These are phyloP conservation scores for Urocynchramus pylzowi DNA, from an alignment of 2,113 vertebrate genomes.

Conservation along the genomic window DNA sequence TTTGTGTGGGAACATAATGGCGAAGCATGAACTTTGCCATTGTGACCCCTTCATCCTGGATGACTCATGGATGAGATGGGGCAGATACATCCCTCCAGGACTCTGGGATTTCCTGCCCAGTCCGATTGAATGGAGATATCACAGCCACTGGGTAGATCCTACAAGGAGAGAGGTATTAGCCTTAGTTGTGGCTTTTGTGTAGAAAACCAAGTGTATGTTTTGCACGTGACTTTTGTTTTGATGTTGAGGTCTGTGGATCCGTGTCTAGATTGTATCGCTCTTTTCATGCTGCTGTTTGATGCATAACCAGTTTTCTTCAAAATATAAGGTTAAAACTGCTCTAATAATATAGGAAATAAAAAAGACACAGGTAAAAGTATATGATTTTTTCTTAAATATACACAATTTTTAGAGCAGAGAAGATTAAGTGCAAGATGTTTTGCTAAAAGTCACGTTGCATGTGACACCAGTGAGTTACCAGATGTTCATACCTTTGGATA, in stretches of 20 bases:
- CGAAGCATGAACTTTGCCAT: not conserved
- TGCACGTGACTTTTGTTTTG: not conserved
- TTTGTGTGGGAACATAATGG: not conserved
- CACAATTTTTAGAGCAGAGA: not conserved
- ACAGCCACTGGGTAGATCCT: not conserved
- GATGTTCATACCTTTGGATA: not conserved
- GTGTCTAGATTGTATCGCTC: not conserved
- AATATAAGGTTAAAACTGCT: not conserved
- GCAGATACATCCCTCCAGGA: not conserved
- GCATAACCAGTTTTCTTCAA: not conserved
- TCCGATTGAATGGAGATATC: fast-evolving
- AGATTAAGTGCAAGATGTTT: not conserved
- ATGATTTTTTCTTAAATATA: not conserved
- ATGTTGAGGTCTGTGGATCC: not conserved
- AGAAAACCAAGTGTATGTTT: not conserved
- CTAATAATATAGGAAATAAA: not conserved
- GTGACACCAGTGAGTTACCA: not conserved
- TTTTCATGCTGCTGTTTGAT: not conserved
- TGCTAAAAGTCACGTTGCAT: not conserved
- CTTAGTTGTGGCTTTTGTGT: not conserved
- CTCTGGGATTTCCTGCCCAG: constrained; percentile 24
- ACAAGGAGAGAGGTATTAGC: not conserved
- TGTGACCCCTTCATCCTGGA: constrained; percentile 38
- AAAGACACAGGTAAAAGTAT: not conserved
- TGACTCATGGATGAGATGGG: constrained; percentile 25